Evolutionary conservation across 2,113 vertebrate species (phyloP), one percentile per base, ranked within the genome.

Genomic region (Cromileptes altivelis): DNA sequence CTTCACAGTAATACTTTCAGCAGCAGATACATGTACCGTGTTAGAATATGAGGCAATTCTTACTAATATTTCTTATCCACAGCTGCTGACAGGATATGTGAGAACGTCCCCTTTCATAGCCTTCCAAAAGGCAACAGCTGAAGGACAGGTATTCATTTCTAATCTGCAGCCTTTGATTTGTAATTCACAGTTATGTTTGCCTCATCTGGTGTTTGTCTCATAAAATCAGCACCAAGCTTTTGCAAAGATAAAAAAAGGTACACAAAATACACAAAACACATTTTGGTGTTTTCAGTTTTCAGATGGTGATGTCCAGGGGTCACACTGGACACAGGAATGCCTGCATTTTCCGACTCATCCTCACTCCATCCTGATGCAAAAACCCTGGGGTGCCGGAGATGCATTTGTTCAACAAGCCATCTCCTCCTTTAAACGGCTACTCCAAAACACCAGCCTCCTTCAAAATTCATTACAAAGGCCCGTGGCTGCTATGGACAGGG

Each of bases 21-120:
- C 61, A 57, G 56, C 49, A 58, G 49, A 57, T 65, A 17, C 14
- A 8, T 19, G 7, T 33, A 6, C 63, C 25, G 0, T 77, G 52
- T 18, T 15, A 17, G 50, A 63, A 55, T 40, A 55, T 70, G 75
- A 84, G 65, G 70, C 57, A 55, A 81, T 84, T 81, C 73, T 72
- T 53, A 23, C 11, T 19, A 64, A 33, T 62, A 78, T 70, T 64
- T 81, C 52, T 88, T 27, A 69, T 69, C 62, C 23, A 4, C 23
- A 49, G 45, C 21, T 40, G 57, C 47, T 70, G 77, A 61, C 45
- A 76, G 61, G 21, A 17, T 68, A 50, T 76, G 15, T 67, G 25
- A 69, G 56, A 27, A 53, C 21, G 70, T 23, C 30, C 2, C 4
- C 25, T 69, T 63, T 80, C 53, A 52, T 37, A 64, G 57, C 6